These are phyloP conservation scores for Phaonia tiefii DNA, from an alignment of 2,888 invertebrate genomes.

Conservation along the genomic window DNA sequence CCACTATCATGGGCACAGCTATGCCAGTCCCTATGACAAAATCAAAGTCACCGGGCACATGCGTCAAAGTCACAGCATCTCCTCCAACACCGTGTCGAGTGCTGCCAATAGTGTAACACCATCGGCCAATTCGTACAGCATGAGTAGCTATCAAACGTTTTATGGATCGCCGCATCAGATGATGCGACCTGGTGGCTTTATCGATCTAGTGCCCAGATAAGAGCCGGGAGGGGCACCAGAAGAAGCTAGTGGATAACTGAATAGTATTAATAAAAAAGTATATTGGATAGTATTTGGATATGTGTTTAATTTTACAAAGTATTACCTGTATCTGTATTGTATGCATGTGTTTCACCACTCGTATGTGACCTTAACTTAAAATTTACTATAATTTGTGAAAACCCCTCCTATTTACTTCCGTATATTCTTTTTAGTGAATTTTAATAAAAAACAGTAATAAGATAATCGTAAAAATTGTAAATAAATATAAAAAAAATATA, in stretches of 20 bases:
- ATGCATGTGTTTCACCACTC: too few species aligned
- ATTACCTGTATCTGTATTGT: constrained; percentile 40
- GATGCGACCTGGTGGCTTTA: constrained; percentile 79
- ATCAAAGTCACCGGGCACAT: constrained; percentile 75
- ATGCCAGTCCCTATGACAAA: constrained; percentile 80
- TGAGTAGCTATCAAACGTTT: constrained; percentile 79
- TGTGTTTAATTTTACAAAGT: constrained; percentile 14
- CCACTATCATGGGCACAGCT: constrained; percentile 72
- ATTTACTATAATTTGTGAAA: constrained; percentile 47
- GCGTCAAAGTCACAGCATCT: constrained; percentile 56
- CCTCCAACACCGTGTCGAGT: constrained; percentile 62
- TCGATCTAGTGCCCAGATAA: constrained; percentile 80
- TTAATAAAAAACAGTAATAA: constrained; percentile 25
- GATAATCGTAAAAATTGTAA: not conserved
- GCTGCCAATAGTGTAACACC: constrained; percentile 47
- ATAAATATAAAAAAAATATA: constrained; percentile 7
- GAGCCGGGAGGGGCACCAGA: not conserved
- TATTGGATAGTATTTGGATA: constrained; percentile 20
- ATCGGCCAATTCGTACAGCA: constrained; percentile 74
- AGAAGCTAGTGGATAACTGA: constrained; percentile 34
- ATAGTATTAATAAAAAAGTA: constrained; percentile 47
- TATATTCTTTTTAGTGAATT: constrained; percentile 25
- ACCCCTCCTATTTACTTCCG: not conserved
- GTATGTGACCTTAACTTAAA: constrained; percentile 40
- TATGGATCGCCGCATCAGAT: constrained; percentile 78